These are phyloP conservation scores for Monopterus albus DNA, from an alignment of 2,113 vertebrate species.

Conservation along the genomic window DNA sequence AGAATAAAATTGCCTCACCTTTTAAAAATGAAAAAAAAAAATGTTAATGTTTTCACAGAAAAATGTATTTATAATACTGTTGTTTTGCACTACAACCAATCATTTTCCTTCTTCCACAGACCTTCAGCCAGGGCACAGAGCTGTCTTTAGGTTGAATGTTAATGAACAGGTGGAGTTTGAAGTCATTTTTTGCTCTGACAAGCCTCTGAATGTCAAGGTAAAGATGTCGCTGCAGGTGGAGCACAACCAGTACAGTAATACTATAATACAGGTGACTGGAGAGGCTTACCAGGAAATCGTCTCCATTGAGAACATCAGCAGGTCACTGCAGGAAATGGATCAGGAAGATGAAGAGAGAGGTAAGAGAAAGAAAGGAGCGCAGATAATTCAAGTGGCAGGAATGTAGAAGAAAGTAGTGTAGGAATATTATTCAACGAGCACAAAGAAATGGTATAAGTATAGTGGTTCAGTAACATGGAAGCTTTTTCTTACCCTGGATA, in stretches of 20 bases:
- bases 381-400: not conserved
- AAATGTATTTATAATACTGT: too few relatives aligned
- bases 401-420: not conserved
- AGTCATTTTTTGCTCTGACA: slow-evolving; percentile 82
- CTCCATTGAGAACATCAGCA: slow-evolving; percentile 84
- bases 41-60: too few relatives aligned
- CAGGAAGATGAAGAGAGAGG: slow-evolving; percentile 33
- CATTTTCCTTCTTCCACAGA: slow-evolving; percentile 69
- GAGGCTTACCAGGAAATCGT: slow-evolving; percentile 87
- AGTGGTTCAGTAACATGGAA: not conserved
- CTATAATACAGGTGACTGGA: slow-evolving; percentile 80
- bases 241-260: slow-evolving; percentile 83
- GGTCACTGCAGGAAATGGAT: slow-evolving; percentile 31
- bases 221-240: slow-evolving; percentile 81
- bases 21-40: too few relatives aligned
- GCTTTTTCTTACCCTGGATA: not conserved
- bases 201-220: slow-evolving; percentile 73
- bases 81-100: too few relatives aligned
- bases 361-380: slow-evolving; percentile 18
- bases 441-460: not conserved
- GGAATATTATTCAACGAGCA: not conserved
- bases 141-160: slow-evolving; percentile 71
- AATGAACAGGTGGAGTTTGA: slow-evolving; percentile 81
- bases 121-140: slow-evolving; percentile 67
- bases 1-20: too few relatives aligned